Evolutionary conservation across 1,140 invertebrate species (phyloP), one percentile per base, ranked within the genome.

Genomic region (Hylyphantes graminicola): DNA sequence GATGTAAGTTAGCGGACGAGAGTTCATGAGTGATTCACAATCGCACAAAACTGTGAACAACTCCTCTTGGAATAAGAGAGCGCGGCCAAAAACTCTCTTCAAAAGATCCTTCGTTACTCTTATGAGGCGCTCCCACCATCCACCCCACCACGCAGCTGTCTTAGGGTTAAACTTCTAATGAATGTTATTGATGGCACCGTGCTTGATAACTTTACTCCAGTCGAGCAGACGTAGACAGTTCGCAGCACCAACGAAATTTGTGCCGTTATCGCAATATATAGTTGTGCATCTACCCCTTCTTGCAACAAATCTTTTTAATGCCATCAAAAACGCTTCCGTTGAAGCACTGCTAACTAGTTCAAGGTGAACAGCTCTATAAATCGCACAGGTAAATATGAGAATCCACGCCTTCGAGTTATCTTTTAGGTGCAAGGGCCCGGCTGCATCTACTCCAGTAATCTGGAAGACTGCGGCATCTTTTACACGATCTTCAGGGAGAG

Each of bases 181-280:
- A 35, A 19, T 17, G 1, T 17, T 35, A 21, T 65, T 65, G 63
- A 65, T 35, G 35, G 63, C n/a, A 19, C 63, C 7, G 11, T 65
- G 17, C 35, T 19, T 21, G 2, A 35, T 21, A n/a, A 65, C 35
- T 7, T 65, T 65, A 65, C 21, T 65, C n/a, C 63, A 21, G 35
- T 65, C 17, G 8, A 21, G 2, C 8, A 7, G 17, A 11, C 35
- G 12, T 9, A n/a, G 59, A 54, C 15, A 65, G 19, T 50, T 65
- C 21, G 48, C 75, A 0, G 87, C 86, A 9, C 88, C 89, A 11
- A 87, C 64, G 81, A 91, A 91, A 84, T 90, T 90, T 3, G 88
- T 90, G 15, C 89, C 88, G 76, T 87, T 88, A 65, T 90, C 90
- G 19, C 85, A 88, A 67, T 87, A 65, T n/a, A 65, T 65, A 65